phyloP scores from a whole-genome alignment of 2,113 vertebrate species.

The Cinclus cinclus region DNA sequence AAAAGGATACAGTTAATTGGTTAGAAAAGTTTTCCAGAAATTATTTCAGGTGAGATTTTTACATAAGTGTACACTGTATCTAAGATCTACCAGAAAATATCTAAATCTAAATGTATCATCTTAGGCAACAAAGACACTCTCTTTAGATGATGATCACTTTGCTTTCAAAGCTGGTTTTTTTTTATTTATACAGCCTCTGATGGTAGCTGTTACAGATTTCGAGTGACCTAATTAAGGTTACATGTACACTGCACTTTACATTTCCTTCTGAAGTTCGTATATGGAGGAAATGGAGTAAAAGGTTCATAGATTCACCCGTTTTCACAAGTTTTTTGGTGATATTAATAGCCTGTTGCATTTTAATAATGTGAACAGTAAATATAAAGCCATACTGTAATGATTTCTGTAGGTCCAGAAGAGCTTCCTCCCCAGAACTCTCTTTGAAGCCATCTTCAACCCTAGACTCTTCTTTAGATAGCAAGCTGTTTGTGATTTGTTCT shows the following conservation, averaged over 20 bases:
- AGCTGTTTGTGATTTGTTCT: neutral
- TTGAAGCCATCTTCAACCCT: neutral
- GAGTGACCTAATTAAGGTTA: slow-evolving; percentile 62
- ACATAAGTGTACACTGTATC: neutral
- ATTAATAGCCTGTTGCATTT: slow-evolving; percentile 60
- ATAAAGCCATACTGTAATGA: neutral
- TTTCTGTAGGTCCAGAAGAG: neutral
- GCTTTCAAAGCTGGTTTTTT: slow-evolving; percentile 45
- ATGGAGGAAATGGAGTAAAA: slow-evolving; percentile 62
- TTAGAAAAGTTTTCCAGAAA: neutral
- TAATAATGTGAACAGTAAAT: slow-evolving; percentile 62
- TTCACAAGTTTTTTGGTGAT: slow-evolving; percentile 41
- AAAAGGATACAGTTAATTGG: neutral
- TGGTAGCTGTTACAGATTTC: slow-evolving; percentile 33
- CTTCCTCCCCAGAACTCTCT: neutral
- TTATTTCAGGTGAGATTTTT: slow-evolving; percentile 23
- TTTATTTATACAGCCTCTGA: slow-evolving; percentile 64
- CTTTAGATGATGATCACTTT: slow-evolving; percentile 47
- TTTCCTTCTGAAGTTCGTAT: slow-evolving; percentile 48
- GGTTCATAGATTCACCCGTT: slow-evolving; percentile 55
- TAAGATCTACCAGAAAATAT: slow-evolving; percentile 30
- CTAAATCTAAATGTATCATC: slow-evolving; percentile 38
- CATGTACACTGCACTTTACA: slow-evolving; percentile 22
- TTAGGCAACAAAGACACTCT: slow-evolving; percentile 38
- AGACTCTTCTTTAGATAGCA: neutral